Conservation (phyloP, 2,888 invertebrate species). For the Diploptera punctata region DNA sequence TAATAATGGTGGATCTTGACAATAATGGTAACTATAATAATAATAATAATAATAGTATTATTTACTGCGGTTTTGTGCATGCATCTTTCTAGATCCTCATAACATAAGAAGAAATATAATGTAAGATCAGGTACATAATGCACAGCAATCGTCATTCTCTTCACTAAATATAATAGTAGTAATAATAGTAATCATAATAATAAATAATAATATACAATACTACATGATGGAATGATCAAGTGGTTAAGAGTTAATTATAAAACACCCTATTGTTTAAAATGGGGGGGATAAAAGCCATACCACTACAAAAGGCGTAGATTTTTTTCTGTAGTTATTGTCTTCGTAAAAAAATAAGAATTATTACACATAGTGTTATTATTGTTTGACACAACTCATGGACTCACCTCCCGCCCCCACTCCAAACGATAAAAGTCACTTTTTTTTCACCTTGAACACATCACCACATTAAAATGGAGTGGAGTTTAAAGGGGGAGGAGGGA, state of each 20-base stretch:
- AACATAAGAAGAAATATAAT: not conserved
- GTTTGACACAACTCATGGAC: not conserved
- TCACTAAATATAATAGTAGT: not conserved
- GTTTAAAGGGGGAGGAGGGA: not conserved
- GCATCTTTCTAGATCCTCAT: slow-evolving; percentile 24
- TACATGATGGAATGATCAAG: not conserved
- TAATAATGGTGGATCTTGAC: slow-evolving; percentile 9
- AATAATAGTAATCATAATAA: no score
- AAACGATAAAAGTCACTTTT: not conserved
- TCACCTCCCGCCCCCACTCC: not conserved
- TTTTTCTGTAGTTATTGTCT: slow-evolving; percentile 13
- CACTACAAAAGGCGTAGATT: not conserved
- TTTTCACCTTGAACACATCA: not conserved
- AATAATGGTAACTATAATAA: not conserved
- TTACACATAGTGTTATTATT: slow-evolving; percentile 32
- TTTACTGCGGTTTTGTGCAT: slow-evolving; percentile 31
- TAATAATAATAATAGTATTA: slow-evolving; percentile 6
- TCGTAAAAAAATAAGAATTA: slow-evolving; percentile 38
- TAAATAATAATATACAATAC: not conserved
- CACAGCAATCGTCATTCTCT: slow-evolving; percentile 6
- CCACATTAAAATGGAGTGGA: not conserved
- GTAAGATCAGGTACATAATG: slow-evolving; percentile 20
- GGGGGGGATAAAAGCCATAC: not conserved
- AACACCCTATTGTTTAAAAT: not conserved
- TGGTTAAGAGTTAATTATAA: not conserved